phyloP scores from a whole-genome alignment of 2,888 invertebrate genomes.

The Metalampra italica region DNA sequence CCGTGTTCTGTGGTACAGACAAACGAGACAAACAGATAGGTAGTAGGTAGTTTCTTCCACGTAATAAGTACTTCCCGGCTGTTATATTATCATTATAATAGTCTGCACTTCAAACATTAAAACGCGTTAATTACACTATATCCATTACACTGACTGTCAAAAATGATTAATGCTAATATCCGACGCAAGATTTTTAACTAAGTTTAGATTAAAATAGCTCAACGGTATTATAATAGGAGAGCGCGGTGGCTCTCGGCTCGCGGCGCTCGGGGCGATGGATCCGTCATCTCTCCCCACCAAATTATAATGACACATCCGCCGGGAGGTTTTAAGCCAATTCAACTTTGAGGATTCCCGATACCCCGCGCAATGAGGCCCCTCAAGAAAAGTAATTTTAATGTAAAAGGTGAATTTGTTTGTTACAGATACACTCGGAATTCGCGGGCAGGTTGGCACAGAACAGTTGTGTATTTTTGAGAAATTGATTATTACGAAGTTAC shows the following conservation, averaged over 20 bases:
- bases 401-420: conserved; percentile 17
- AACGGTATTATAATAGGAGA: conserved; percentile 65
- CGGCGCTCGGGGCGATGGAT: conserved; percentile 59
- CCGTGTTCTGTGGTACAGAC: too few species aligned
- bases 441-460: too few species aligned
- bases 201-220: conserved; percentile 79
- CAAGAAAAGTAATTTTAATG: conserved; percentile 32
- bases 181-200: conserved; percentile 77
- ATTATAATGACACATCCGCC: conserved; percentile 76
- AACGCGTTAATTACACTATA: conserved; percentile 66
- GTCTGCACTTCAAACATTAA: background rate
- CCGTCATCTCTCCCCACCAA: conserved; percentile 73
- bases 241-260: conserved; percentile 4
- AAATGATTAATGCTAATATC: conserved; percentile 75
- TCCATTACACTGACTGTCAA: conserved; percentile 72
- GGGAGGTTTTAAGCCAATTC: conserved; percentile 74
- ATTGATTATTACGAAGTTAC: too few species aligned
- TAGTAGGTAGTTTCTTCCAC: too few species aligned
- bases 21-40: too few species aligned
- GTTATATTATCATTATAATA: too few species aligned
- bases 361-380: conserved; percentile 40
- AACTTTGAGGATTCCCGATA: conserved; percentile 60
- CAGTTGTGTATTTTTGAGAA: too few species aligned
- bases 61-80: too few species aligned
- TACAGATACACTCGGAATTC: background rate